Evolutionary conservation across 1,140 invertebrate genomes (phyloP).

Genomic region (Apis mellifera): DNA sequence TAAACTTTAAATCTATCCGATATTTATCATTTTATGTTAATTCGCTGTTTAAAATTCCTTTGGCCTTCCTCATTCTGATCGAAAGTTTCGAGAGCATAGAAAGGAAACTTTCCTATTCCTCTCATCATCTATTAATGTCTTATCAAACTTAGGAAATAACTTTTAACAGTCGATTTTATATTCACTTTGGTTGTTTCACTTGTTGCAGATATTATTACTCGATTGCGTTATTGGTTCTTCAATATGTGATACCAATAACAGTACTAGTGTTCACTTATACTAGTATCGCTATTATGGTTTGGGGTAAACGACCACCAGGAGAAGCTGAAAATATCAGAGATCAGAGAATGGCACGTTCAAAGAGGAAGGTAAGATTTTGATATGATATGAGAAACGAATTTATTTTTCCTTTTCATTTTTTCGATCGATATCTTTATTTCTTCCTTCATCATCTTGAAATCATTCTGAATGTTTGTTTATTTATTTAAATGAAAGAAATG

Average conservation of each 20-base stretch:
- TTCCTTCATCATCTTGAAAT: too few relatives aligned
- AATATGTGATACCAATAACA: constrained; percentile 91
- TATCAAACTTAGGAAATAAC: background rate
- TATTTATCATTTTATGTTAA: too few relatives aligned
- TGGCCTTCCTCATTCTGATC: background rate
- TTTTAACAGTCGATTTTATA: too few relatives aligned
- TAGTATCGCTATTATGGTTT: constrained; percentile 92
- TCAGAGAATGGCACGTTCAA: constrained; percentile 91
- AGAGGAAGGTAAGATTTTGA: constrained; percentile 89
- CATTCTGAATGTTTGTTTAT: too few relatives aligned
- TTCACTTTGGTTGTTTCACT: background rate
- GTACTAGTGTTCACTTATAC: constrained; percentile 95
- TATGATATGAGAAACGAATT: too few relatives aligned
- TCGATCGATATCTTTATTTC: too few relatives aligned
- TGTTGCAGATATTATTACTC: constrained; percentile 86
- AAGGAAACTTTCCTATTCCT: background rate
- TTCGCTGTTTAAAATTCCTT: background rate
- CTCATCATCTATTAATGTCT: background rate
- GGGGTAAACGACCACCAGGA: constrained; percentile 92
- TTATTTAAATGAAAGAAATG: too few relatives aligned
- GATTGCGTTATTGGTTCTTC: constrained; percentile 89
- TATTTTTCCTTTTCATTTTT: too few relatives aligned
- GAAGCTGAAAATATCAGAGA: constrained; percentile 92
- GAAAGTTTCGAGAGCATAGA: background rate
- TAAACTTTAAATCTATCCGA: too few relatives aligned